A percentile compares a stretch with the other conserved stretches of the same genome.
These are phyloP conservation scores for Acronicta leporina DNA, from an alignment of 2,888 invertebrate species.

Conservation along the genomic window DNA sequence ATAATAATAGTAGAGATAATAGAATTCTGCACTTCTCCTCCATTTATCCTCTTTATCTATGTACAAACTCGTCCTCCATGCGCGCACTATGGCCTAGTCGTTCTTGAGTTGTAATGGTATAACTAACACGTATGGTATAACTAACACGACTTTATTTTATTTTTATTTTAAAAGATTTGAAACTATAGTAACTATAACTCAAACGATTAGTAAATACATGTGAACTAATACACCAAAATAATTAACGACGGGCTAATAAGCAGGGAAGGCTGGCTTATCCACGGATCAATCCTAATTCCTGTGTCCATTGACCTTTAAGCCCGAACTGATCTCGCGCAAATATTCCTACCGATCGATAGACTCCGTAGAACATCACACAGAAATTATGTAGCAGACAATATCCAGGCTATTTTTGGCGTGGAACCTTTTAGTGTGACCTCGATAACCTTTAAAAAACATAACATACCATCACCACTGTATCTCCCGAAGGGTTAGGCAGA, in stretches of 20 bases:
- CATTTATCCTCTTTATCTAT: too few species aligned
- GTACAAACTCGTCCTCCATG: too few species aligned
- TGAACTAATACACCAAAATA: slow-evolving; percentile 5
- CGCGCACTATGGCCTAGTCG: too few species aligned
- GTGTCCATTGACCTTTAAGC: slow-evolving; percentile 35
- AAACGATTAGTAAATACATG: background rate
- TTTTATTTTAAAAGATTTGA: too few species aligned
- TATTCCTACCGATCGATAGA: slow-evolving; percentile 29
- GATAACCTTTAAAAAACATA: background rate
- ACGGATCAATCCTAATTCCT: slow-evolving; percentile 30
- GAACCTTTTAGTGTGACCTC: background rate
- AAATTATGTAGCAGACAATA: background rate
- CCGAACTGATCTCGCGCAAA: slow-evolving; percentile 26
- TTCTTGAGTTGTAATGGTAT: too few species aligned
- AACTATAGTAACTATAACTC: too few species aligned
- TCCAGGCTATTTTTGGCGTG: slow-evolving; percentile 13
- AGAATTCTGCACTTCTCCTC: too few species aligned
- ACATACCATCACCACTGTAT: too few species aligned
- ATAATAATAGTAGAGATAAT: too few species aligned
- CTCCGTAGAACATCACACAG: slow-evolving; percentile 2
- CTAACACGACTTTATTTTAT: too few species aligned
- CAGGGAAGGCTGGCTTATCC: slow-evolving; percentile 16
- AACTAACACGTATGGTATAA: too few species aligned
- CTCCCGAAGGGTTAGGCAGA: too few species aligned
- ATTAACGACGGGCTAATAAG: slow-evolving; percentile 7